Evolutionary conservation across 2,888 invertebrate genomes (phyloP).

Genomic region (Synergus gifuensis): DNA sequence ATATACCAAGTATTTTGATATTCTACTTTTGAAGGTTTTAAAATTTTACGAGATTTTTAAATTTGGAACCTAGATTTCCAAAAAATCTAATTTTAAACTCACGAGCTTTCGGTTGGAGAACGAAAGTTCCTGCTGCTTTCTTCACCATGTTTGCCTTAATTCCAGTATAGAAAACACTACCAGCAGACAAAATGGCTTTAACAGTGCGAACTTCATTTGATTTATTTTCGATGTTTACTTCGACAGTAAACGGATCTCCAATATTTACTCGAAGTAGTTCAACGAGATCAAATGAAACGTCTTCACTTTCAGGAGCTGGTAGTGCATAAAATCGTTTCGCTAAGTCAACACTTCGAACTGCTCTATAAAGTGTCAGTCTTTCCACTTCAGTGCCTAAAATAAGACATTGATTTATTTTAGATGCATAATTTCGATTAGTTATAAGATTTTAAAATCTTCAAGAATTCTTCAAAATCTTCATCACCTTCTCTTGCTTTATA

Average conservation of each 20-base stretch:
- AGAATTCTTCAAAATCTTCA: background rate
- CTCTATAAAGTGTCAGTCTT: slow-evolving; percentile 86
- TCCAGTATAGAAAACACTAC: slow-evolving; percentile 88
- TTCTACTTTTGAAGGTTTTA: too few relatives aligned
- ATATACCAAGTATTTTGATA: too few relatives aligned
- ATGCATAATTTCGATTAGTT: background rate
- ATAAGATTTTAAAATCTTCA: background rate
- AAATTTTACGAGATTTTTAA: background rate
- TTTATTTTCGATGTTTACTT: slow-evolving; percentile 83
- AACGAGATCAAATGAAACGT: slow-evolving; percentile 82
- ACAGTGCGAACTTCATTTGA: slow-evolving; percentile 82
- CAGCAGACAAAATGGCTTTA: slow-evolving; percentile 83
- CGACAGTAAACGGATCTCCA: slow-evolving; percentile 84
- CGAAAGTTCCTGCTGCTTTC: slow-evolving; percentile 83
- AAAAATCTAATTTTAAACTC: slow-evolving; percentile 64
- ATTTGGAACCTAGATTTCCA: slow-evolving; percentile 22
- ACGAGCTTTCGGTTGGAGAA: slow-evolving; percentile 83
- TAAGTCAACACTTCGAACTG: slow-evolving; percentile 83
- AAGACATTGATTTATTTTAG: slow-evolving; percentile 2
- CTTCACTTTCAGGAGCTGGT: slow-evolving; percentile 80
- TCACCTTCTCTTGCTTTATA: slow-evolving; percentile 86
- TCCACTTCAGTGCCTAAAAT: slow-evolving; percentile 84
- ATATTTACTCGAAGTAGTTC: slow-evolving; percentile 85
- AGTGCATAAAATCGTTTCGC: slow-evolving; percentile 84
- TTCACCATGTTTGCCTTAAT: slow-evolving; percentile 85